phyloP scores from a whole-genome alignment of 2,113 vertebrate genomes.

The Upupa epops region DNA sequence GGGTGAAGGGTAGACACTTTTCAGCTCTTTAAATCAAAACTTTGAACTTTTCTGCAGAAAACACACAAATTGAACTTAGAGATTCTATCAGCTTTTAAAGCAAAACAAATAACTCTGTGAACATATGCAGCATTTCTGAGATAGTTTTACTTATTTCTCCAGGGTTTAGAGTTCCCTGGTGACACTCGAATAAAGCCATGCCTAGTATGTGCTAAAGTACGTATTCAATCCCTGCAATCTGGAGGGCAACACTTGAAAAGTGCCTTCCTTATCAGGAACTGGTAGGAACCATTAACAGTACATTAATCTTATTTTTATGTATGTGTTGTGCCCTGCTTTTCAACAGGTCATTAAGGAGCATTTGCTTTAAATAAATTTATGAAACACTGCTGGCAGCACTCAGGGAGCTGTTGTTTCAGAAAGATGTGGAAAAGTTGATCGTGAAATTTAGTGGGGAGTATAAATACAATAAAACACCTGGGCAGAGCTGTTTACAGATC shows the following conservation, averaged over 20 bases:
- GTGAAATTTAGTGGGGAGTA: constrained; percentile 21
- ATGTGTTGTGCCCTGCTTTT: neutral
- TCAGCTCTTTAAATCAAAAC: too few species aligned
- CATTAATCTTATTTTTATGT: neutral
- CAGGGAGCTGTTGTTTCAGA: neutral
- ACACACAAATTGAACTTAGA: too few species aligned
- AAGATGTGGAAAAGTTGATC: neutral
- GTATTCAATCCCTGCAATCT: constrained; percentile 22
- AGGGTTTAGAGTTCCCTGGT: constrained; percentile 78
- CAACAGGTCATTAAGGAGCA: neutral
- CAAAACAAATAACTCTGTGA: neutral
- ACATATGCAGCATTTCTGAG: neutral
- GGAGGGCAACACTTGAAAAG: constrained; percentile 66
- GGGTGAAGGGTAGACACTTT: too few species aligned
- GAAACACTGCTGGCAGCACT: neutral
- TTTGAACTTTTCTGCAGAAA: too few species aligned
- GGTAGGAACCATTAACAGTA: constrained; percentile 60
- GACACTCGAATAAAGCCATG: constrained; percentile 44
- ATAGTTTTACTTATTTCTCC: neutral
- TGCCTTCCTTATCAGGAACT: constrained; percentile 75
- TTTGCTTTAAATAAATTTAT: neutral
- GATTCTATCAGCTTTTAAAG: too few species aligned
- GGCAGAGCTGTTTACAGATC: neutral
- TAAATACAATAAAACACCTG: neutral
- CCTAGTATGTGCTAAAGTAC: constrained; percentile 38